A percentile compares a stretch with the other conserved stretches of the same genome.
phyloP scores from a whole-genome alignment of 1,140 invertebrate species.

The Campoletis sonorensis region DNA sequence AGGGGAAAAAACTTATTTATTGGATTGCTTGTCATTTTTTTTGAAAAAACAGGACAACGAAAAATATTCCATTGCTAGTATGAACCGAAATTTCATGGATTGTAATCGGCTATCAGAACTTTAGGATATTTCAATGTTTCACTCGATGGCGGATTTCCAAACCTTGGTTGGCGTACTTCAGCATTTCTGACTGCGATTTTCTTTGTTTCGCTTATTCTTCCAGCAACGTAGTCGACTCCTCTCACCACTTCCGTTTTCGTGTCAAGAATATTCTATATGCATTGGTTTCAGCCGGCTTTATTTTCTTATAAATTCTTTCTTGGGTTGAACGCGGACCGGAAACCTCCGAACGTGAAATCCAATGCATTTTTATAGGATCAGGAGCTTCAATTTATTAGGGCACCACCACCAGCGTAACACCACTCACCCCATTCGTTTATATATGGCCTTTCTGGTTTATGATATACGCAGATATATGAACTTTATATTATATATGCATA shows the following conservation, averaged over 20 bases:
- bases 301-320: slow-evolving; percentile 56
- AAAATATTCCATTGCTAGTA: neutral
- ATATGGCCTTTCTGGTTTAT: slow-evolving; percentile 39
- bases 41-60: too few species aligned
- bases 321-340: slow-evolving; percentile 32
- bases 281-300: slow-evolving; percentile 57
- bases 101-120: slow-evolving; percentile 57
- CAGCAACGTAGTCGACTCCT: slow-evolving; percentile 17
- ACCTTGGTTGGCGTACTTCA: slow-evolving; percentile 17
- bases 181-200: slow-evolving; percentile 22
- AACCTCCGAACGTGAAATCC: slow-evolving; percentile 53
- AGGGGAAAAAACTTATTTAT: too few species aligned
- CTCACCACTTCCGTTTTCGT: slow-evolving; percentile 53
- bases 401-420: slow-evolving; percentile 39
- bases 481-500: neutral
- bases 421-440: slow-evolving; percentile 43
- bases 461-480: slow-evolving; percentile 27
- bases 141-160: slow-evolving; percentile 9
- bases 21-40: too few species aligned
- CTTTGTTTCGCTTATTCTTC: slow-evolving; percentile 51
- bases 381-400: slow-evolving; percentile 69
- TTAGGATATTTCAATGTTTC: slow-evolving; percentile 32
- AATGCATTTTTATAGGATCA: slow-evolving; percentile 73
- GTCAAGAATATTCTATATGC: slow-evolving; percentile 64
- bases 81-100: slow-evolving; percentile 51